Base-by-base conservation (phyloP, 2,888 invertebrate species). In the Chrysodeixis includens region DNA sequence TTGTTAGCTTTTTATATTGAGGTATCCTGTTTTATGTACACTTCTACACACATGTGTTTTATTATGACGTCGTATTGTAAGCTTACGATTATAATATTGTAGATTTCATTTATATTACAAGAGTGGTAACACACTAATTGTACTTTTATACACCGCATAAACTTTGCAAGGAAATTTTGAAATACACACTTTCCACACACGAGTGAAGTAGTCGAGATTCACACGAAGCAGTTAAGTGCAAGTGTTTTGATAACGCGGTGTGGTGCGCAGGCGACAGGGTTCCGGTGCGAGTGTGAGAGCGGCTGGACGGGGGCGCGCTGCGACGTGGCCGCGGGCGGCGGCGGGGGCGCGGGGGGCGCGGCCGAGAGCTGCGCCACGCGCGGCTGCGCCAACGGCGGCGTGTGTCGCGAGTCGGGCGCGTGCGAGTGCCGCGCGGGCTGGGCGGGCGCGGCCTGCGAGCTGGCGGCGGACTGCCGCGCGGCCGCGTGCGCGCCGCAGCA, bases 361-460 rank as follows among this genome's bases (percentile, higher is more conserved):
- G 60, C 49, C 95, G 83, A 96, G 78, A 95, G 95, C 18, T 97
- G 97, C 86, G 93, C 92, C 52, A 78, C 92, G 54, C 95, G 95
- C 76, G 96, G 96, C n/a, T 97, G 97, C 84, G 91, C 92, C 79
- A 96, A 97, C 90, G 96, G 96, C 74, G 97, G 96, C 70, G 93
- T 93, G 46, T 97, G 97, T 84, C 91, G 94, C 51, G 88, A 93
- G 20, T 59, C 76, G 51, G 83, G 78, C 71, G 82, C 91, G 78
- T 97, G 97, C 93, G 95, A 96, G 66, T 97, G 97, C 88, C 92
- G 93, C 16, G 87, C 93, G 54, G 97, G 97, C 35, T 97, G 95
- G 92, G 96, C 96, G 76, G 97, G 97, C 26, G 89, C 93, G 51
- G 83, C 89, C 18, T 97, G 97, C 91, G 97, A 97, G 79, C 88